Conservation (phyloP, 2,888 invertebrate species). For the Diabrotica balteata region DNA sequence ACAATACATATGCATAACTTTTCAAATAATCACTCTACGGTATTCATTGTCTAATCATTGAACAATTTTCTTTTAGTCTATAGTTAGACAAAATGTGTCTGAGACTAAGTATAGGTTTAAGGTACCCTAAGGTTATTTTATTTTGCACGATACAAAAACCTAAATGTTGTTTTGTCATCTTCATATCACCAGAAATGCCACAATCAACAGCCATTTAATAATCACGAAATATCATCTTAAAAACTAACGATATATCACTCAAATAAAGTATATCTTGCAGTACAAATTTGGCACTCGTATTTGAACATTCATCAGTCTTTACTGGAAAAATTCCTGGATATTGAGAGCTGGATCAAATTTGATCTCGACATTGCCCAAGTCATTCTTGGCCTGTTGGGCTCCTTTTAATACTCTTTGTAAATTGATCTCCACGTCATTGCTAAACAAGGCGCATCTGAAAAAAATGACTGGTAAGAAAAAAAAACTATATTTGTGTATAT, state of each 20-base stretch:
- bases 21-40: too few relatives aligned
- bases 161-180: neutral
- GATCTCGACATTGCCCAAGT: conserved; percentile 50
- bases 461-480: conserved; percentile 7
- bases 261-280: neutral
- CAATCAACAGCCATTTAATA: too few relatives aligned
- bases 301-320: neutral
- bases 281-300: conserved; percentile 2
- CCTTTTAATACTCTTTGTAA: conserved; percentile 46
- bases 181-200: neutral
- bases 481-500: too few relatives aligned
- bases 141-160: neutral
- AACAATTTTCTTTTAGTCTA: too few relatives aligned
- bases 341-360: conserved; percentile 52
- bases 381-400: conserved; percentile 49
- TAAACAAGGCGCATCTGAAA: conserved; percentile 52
- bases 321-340: conserved; percentile 35
- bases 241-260: too few relatives aligned
- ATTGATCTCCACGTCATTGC: conserved; percentile 50
- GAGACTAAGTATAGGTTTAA: too few relatives aligned
- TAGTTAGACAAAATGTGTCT: too few relatives aligned
- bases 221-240: too few relatives aligned
- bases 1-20: too few relatives aligned
- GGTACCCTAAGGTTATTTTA: too few relatives aligned
- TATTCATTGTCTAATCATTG: too few relatives aligned